phyloP scores from a whole-genome alignment of 2,888 invertebrate genomes.

The Tetranychus truncatus region DNA sequence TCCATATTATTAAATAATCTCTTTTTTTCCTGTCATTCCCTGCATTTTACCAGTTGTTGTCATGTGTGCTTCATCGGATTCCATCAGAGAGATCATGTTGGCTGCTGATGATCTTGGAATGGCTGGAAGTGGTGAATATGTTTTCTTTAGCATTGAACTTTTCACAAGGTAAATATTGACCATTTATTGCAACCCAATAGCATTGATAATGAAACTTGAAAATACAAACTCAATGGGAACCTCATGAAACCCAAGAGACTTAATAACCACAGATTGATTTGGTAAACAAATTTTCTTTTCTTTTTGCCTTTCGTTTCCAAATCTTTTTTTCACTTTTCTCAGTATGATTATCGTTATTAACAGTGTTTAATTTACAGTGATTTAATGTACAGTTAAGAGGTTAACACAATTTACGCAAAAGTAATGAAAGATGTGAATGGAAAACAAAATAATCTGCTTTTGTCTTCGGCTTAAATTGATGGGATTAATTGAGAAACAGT shows the following conservation, averaged over 20 bases:
- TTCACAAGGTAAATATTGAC: constrained; percentile 62
- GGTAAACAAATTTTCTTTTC: too few species aligned
- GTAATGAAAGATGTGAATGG: constrained; percentile 31
- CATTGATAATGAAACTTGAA: neutral
- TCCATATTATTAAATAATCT: too few species aligned
- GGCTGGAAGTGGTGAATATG: constrained; percentile 89
- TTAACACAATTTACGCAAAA: constrained; percentile 35
- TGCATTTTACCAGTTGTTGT: constrained; percentile 53
- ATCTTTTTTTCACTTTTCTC: too few species aligned
- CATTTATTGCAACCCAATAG: neutral
- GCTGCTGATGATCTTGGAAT: constrained; percentile 85
- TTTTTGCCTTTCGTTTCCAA: too few species aligned
- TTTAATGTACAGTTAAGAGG: too few species aligned
- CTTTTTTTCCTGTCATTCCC: too few species aligned
- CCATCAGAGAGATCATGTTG: constrained; percentile 75
- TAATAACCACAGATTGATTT: too few species aligned
- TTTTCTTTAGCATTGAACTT: constrained; percentile 91
- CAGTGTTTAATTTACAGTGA: too few species aligned
- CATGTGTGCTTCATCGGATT: constrained; percentile 71
- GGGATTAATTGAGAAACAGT: too few species aligned
- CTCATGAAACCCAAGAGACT: too few species aligned
- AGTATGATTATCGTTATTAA: too few species aligned
- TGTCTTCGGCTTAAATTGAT: too few species aligned
- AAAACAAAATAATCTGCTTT: neutral
- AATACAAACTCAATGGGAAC: neutral